Percentiles rank a stretch among this genome's conserved stretches.
Conservation (phyloP, 2,113 vertebrate species). For the Tachysurus vachellii region DNA sequence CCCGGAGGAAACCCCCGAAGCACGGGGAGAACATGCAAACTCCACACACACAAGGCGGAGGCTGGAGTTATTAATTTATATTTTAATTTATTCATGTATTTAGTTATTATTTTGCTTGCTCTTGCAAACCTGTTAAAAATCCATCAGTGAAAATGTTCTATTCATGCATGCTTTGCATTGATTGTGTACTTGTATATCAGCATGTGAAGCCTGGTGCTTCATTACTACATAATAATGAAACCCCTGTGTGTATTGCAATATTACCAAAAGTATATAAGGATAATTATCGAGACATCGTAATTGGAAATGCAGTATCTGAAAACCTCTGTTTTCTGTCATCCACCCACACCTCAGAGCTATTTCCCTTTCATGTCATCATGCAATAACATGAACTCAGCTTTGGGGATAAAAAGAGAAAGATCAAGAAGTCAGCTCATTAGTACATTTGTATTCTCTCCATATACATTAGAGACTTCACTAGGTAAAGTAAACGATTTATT, state of each 20-base stretch:
- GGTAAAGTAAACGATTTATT: slow-evolving; percentile 20
- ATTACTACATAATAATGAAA: neutral
- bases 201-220: neutral
- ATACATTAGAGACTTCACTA: slow-evolving; percentile 29
- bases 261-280: slow-evolving; percentile 9
- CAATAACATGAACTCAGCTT: slow-evolving; percentile 32
- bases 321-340: slow-evolving; percentile 53
- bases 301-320: slow-evolving; percentile 41
- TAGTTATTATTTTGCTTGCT: too few relatives aligned
- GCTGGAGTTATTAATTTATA: too few relatives aligned
- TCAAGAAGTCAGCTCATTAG: neutral
- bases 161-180: neutral
- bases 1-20: too few relatives aligned
- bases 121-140: neutral
- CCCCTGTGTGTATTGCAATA: neutral
- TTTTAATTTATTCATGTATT: too few relatives aligned
- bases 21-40: too few relatives aligned
- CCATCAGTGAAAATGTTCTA: neutral
- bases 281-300: slow-evolving; percentile 54
- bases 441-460: slow-evolving; percentile 11
- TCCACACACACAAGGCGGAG: too few relatives aligned
- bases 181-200: neutral
- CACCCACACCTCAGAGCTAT: slow-evolving; percentile 45
- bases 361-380: slow-evolving; percentile 40
- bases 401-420: neutral